Evolutionary conservation across 2,888 invertebrate species (phyloP), one percentile per base, ranked within the genome.

Genomic region (Acronicta alni): DNA sequence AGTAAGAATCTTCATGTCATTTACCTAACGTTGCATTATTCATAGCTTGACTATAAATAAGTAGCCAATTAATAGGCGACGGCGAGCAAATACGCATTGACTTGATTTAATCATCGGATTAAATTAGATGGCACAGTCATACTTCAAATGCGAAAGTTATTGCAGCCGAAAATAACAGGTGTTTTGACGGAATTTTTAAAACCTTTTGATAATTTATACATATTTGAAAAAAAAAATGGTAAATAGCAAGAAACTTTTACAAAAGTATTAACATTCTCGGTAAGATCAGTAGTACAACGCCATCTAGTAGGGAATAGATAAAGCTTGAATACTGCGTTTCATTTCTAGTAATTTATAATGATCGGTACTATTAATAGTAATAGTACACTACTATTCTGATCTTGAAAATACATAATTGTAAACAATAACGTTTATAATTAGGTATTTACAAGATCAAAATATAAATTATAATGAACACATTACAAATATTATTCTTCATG

Each of bases 11-110:
- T 55, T 51, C 56, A 54, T 51, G 53, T 58, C 55, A 58, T 67
- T 67, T 73, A 60, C 64, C 57, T 57, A 51, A 54, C 30, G 26
- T 46, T 69, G 47, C 56, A 72, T 69, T 65, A 72, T 72, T 65
- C 65, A 69, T 65, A 46, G 45, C 56, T 20, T 9, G 39, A 44
- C 55, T 72, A 46, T 69, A 56, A 54, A 73, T 73, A 72, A 57
- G 38, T 41, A 56, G 57, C 30, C 39, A 74, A 60, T 61, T 60
- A 68, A 61, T 64, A 58, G 49, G 69, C 57, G 23, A 49, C 45
- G 35, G 53, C 17, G 18, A 43, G 17, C 48, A 43, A 67, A 51
- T 55, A 45, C 42, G 32, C 51, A 58, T 30, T 55, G 51, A 42
- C 18, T 62, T 67, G 72, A 58, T 68, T 69, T 47, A 56, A 63